Evolutionary conservation across 1,140 invertebrate genomes (phyloP).

Genomic region (Lasioglossum albipes): DNA sequence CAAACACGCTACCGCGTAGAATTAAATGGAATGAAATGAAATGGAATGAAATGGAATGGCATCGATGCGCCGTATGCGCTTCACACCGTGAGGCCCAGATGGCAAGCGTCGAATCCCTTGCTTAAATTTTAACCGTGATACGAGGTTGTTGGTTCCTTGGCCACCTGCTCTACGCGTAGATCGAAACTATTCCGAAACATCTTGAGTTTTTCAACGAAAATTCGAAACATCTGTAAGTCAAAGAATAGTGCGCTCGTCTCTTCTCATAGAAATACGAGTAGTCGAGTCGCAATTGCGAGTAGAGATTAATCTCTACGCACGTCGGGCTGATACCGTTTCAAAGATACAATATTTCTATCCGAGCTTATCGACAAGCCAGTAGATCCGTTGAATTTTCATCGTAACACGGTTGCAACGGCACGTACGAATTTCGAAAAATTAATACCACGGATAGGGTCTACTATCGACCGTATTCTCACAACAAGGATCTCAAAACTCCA

Average conservation of each 20-base stretch:
- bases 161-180: constrained; percentile 69
- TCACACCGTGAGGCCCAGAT: constrained; percentile 69
- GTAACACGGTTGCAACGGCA: background rate
- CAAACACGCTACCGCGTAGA: background rate
- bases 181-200: constrained; percentile 46
- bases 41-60: constrained; percentile 13
- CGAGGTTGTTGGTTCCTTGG: constrained; percentile 61
- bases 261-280: background rate
- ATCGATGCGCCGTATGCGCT: constrained; percentile 66
- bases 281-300: background rate
- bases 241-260: too few species aligned
- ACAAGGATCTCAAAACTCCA: background rate
- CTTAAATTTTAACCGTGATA: constrained; percentile 72
- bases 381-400: background rate
- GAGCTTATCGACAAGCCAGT: background rate
- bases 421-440: background rate
- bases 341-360: background rate
- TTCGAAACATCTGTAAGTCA: too few species aligned
- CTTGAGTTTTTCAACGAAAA: too few species aligned
- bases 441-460: background rate
- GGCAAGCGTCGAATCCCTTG: constrained; percentile 72
- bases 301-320: background rate
- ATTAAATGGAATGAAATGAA: too few species aligned
- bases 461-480: background rate
- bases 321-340: background rate